A percentile compares a stretch with the other conserved stretches of the same genome.
These are phyloP conservation scores for Cremastinae sp. DNA, from an alignment of 2,888 invertebrate genomes.

Conservation along the genomic window DNA sequence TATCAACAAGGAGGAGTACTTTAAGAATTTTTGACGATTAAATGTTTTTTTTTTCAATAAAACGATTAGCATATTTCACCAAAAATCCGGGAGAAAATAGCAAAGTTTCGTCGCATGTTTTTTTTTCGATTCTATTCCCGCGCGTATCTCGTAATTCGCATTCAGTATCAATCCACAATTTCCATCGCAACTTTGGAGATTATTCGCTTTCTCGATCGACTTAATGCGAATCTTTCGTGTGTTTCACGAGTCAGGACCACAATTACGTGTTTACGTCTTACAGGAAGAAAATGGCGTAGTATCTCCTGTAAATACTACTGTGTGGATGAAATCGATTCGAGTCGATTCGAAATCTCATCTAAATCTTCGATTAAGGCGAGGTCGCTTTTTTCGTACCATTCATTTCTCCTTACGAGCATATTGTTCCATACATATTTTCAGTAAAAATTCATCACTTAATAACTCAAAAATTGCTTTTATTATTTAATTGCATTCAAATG, in stretches of 20 bases:
- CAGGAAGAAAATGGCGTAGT: slow-evolving; percentile 10
- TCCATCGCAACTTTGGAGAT: slow-evolving; percentile 1
- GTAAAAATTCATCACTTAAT: too few species aligned
- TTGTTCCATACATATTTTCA: too few species aligned
- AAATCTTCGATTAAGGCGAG: slow-evolving; percentile 21
- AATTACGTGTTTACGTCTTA: slow-evolving; percentile 13
- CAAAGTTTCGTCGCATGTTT: slow-evolving; percentile 5
- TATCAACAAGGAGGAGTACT: slow-evolving; percentile 25
- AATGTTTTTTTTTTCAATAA: neutral
- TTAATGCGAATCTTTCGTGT: slow-evolving; percentile 32
- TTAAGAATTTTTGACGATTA: slow-evolving; percentile 2
- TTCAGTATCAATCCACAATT: slow-evolving; percentile 12
- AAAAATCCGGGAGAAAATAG: too few species aligned
- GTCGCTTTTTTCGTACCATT: neutral
- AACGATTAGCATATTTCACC: too few species aligned
- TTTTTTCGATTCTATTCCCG: neutral
- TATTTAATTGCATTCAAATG: too few species aligned
- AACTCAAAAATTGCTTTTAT: too few species aligned
- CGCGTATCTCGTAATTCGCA: neutral
- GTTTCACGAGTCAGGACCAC: neutral
- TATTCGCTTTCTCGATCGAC: slow-evolving; percentile 24
- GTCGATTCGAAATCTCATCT: slow-evolving; percentile 16
- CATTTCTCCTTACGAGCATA: neutral
- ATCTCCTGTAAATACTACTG: slow-evolving; percentile 14
- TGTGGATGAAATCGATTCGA: slow-evolving; percentile 5